Evolutionary conservation across 2,888 invertebrate species (phyloP), one percentile per base, ranked within the genome.

Genomic region (Drosophila colorata): DNA sequence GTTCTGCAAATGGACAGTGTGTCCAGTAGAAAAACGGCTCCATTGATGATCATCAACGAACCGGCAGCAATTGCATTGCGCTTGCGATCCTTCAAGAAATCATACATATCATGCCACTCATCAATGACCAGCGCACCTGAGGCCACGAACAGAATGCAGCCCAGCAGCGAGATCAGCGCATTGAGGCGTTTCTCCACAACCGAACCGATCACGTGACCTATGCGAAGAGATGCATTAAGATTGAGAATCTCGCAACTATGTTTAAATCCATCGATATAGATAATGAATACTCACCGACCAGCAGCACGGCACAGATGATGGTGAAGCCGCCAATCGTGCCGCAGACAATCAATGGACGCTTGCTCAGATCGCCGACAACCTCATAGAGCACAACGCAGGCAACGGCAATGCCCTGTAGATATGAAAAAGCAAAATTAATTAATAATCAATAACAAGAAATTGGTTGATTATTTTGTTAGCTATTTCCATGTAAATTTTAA

Each of bases 21-120:
- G 35, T 91, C 91, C 77, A 91, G 69, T 0, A 91, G 67, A 71
- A 91, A 91, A 69, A 92, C 90, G 25, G 88, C 90, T 4, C 90
- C 92, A 57, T 91, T 91, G 78, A 91, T 91, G 73, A 91, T 91
- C 91, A 91, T 91, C 77, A 91, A 57, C 0, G 91, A 89, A 4
- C 91, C 92, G 18, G 91, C 90, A 28, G 91, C 91, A 4, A 91
- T 72, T 14, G 91, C 90, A 49, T 91, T 88, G 31, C 91, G 91
- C 76, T 91, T 91, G 60, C 77, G 74, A 5, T 91, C 90, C 66
- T 85, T 87, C 63, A 71, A 64, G 20, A 87, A 43, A 6, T 87
- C 84, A 6, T 78, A 66, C 52, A 43, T 55, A 71, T 88, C 85
- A 65, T 91, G 91, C 91, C 91, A 92, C 59, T 90, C 84, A 57